Percentiles rank a stretch among this genome's conserved stretches.
Conservation (phyloP, 2,113 vertebrate genomes). For the Suncus etruscus region DNA sequence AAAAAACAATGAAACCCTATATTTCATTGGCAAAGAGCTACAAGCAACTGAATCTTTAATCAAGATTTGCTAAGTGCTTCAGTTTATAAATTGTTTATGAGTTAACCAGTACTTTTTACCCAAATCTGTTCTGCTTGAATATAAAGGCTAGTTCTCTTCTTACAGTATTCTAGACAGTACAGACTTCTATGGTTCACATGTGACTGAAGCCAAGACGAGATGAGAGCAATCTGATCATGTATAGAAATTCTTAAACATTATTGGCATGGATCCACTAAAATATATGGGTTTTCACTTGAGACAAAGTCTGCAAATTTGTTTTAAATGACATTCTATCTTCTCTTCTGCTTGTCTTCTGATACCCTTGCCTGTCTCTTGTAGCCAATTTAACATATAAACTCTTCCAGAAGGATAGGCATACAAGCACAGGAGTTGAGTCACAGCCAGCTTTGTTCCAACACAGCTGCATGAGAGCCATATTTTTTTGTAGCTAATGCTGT, state of each 20-base stretch:
- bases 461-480: neutral
- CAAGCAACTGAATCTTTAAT: conserved; percentile 81
- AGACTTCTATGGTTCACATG: conserved; percentile 62
- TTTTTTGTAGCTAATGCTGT: neutral
- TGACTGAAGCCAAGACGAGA: conserved; percentile 24
- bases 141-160: conserved; percentile 75
- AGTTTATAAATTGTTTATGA: conserved; percentile 85
- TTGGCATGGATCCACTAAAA: conserved; percentile 1
- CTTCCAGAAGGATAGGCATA: conserved; percentile 39
- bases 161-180: neutral
- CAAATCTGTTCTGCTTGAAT: conserved; percentile 79
- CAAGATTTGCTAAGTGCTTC: conserved; percentile 78
- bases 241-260: conserved; percentile 58
- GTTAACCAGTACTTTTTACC: conserved; percentile 75
- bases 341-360: conserved; percentile 43
- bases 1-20: conserved; percentile 79
- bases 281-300: conserved; percentile 37
- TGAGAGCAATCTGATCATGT: conserved; percentile 43
- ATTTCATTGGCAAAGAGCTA: conserved; percentile 80
- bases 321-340: conserved; percentile 35
- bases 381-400: neutral
- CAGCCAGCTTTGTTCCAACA: neutral
- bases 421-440: conserved; percentile 35
- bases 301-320: conserved; percentile 53
- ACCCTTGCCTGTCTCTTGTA: neutral